phyloP scores from a whole-genome alignment of 2,797 vertebrate genomes.

The Chaunax sp. region DNA sequence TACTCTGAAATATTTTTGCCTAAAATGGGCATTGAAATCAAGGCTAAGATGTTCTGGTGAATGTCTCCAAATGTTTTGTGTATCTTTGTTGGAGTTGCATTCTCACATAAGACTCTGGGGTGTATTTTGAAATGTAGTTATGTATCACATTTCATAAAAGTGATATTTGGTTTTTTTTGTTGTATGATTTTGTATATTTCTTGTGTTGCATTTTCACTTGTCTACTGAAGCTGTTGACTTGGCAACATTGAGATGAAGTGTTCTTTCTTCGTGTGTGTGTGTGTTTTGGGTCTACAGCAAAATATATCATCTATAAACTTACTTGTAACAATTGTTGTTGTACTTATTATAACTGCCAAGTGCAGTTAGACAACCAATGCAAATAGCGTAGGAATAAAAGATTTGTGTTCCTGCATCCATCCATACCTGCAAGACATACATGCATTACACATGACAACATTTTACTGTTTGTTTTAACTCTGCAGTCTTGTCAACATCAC shows the following conservation, averaged over 20 bases:
- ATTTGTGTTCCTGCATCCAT: constrained; percentile 89
- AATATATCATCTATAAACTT: constrained; percentile 46
- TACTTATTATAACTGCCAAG: constrained; percentile 88
- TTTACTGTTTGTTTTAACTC: neutral
- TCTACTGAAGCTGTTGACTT: neutral
- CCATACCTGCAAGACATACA: constrained; percentile 81
- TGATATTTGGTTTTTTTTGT: neutral
- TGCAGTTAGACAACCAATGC: constrained; percentile 83
- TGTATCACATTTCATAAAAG: no score
- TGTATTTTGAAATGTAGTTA: neutral
- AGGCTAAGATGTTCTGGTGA: neutral
- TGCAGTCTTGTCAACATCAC: neutral
- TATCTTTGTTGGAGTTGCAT: neutral
- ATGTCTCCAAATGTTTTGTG: neutral
- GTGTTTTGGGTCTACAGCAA: neutral
- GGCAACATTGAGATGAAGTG: neutral
- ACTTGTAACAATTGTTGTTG: constrained; percentile 89
- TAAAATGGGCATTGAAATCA: constrained; percentile 4
- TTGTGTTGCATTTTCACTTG: neutral
- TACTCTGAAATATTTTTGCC: neutral
- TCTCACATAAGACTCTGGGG: neutral
- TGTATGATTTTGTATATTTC: neutral
- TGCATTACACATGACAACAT: neutral
- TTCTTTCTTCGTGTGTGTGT: neutral
- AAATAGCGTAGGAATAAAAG: constrained; percentile 87